Base-by-base conservation (phyloP, 2,797 vertebrate species). In the Cygnus olor region DNA sequence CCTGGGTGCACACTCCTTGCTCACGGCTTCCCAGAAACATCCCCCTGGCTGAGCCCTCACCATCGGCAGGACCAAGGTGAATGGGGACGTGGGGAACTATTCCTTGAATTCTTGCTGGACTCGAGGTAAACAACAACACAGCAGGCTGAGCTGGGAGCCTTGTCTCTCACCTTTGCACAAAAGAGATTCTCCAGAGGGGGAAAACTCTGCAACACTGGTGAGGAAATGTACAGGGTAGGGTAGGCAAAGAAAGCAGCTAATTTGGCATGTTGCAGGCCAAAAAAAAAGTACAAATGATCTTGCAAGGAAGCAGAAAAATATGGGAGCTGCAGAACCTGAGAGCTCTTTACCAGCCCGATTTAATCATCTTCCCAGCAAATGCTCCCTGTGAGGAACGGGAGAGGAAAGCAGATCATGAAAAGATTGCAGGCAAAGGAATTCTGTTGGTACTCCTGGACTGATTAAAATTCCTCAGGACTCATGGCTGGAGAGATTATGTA, bases 381-480 rank as follows among this genome's bases (percentile, higher is more conserved):
- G 94, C 89, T 97, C 94, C 93, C 92, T 86, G 92, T 20, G 49
- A 95, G 95, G 92, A 97, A 80, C 88, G 92, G 94, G 94, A 96
- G 57, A 64, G 93, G 71, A 89, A 94, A 90, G 94, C 80, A 95
- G 95, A 95, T 94, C 92, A 93, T 93, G 80, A 95, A 97, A 96
- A 95, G 95, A 95, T 90, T 87, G 88, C 86, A 95, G 93, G 92
- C 88, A 90, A 74, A 97, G 92, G 86, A 96, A 95, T 94, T 90
- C 93, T 94, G 78, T 74, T 6, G 78, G 74, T 96, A 61, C 92
- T 89, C 88, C 86, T 94, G 93, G 86, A 89, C 86, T 96, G 95
- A 97, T 96, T 97, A 95, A 97, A 97, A 96, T 97, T 96, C 96
- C 92, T 95, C 84, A 90, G 88, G 53, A 92, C 83, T 95, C 96